Base-by-base conservation (phyloP, 2,113 vertebrate species). In the Numenius arquata region DNA sequence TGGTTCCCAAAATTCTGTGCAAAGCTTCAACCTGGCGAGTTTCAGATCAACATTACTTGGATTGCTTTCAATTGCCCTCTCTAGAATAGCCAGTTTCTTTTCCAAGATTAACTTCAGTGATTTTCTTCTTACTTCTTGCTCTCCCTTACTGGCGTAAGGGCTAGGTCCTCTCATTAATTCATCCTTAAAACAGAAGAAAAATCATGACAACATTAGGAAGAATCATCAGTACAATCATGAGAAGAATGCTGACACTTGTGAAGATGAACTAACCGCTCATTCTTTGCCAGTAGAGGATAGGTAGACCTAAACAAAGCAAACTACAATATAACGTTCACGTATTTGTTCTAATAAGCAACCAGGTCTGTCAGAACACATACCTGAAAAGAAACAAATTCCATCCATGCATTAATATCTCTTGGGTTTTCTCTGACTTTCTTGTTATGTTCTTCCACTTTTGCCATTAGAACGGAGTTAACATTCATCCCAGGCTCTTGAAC, bases 341-440 rank as follows among this genome's bases (percentile, higher is more conserved):
- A 73, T 53, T 92, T 74, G 66, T n/a, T 48, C 62, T 2, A 45
- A 65, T 12, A 80, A 77, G 29, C 58, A 87, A 79, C 2, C 13
- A 85, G 6, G 21, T 58, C 48, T 7, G 2, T 26, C 30, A 43
- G 3, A 66, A 74, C 1, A 82, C 88, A 61, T 86, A 99, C 99
- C 98, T 99, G 99, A 95, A 99, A 99, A 83, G 94, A 97, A 88
- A 99, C 98, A 78, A 99, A 99, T 7, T 99, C 96, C 97, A 99
- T 98, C 99, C 99, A 99, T 5, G 98, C 97, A 73, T 98, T 95
- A 15, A 98, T 97, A 73, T 99, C 99, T 45, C 88, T 85, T 5
- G 99, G 99, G n/a, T 98, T 98, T 96, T 99, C 99, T 94, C 99
- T 98, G 66, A 99, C 97, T 63, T 96, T 98, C 96, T 98, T 97